These are phyloP conservation scores for Trogon surrucura DNA, from an alignment of 2,113 vertebrate species.

Conservation along the genomic window DNA sequence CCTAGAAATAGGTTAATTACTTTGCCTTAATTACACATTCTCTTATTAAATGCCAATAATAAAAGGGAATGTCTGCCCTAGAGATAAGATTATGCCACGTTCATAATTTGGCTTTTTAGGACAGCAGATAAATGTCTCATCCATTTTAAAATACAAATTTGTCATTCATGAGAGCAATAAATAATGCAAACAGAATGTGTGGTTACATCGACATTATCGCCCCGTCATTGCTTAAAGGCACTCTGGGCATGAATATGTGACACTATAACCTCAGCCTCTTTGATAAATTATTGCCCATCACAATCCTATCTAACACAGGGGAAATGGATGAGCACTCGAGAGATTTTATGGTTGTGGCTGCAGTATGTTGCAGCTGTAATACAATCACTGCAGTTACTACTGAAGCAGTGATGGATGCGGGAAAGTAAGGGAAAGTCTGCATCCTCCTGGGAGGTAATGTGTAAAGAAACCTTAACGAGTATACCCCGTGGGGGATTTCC, in stretches of 20 bases:
- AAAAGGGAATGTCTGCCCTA: constrained; percentile 13
- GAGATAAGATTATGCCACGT: constrained; percentile 39
- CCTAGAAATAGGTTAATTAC: constrained; percentile 18
- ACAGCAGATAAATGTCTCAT: constrained; percentile 30
- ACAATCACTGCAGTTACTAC: constrained; percentile 11
- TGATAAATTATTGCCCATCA: constrained; percentile 52
- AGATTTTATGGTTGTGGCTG: neutral
- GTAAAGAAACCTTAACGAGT: constrained; percentile 57
- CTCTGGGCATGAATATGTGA: neutral
- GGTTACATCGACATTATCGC: constrained; percentile 60
- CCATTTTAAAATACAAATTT: constrained; percentile 54
- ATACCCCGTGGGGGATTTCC: constrained; percentile 33
- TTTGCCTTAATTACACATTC: constrained; percentile 26
- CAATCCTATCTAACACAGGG: neutral
- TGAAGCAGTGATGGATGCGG: constrained; percentile 22
- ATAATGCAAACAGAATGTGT: constrained; percentile 55
- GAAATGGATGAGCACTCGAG: constrained; percentile 1
- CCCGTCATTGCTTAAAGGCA: neutral
- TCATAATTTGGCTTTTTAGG: neutral
- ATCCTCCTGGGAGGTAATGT: constrained; percentile 56
- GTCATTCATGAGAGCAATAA: constrained; percentile 60
- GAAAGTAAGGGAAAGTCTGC: constrained; percentile 46
- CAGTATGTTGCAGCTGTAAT: neutral
- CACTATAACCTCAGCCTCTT: constrained; percentile 16
- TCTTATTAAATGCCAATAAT: constrained; percentile 30